Base-by-base conservation (phyloP, 1,140 invertebrate genomes). In the Trichoplusia ni region DNA sequence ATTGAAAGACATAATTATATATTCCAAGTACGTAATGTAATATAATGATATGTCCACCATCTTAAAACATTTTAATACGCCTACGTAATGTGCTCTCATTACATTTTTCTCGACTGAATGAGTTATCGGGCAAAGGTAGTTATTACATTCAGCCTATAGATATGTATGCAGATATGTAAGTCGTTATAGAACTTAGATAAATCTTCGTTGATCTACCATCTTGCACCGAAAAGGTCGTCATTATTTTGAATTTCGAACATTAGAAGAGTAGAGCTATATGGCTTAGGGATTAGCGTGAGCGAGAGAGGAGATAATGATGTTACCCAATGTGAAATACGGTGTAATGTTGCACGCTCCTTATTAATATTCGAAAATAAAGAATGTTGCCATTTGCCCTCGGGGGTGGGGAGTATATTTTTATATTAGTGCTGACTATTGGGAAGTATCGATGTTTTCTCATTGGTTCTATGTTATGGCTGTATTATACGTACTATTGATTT, bases 341-440 rank as follows among this genome's bases (percentile, higher is more conserved):
- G 79, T 86, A 86, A 83, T 84, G 82, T 79, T 81, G 81, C 82
- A 80, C 78, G 78, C 81, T 82, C 72, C 82, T 84, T 88, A 84
- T 88, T 88, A 86, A 88, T 86, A 88, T 88, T 88, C 79, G 72
- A 86, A 87, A 86, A 87, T 87, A 88, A 88, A 86, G 81, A 88
- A 88, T 88, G 81, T 84, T 82, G 79, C 85, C 83, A 86, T 82
- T 77, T 79, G 82, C 82, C 84, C 75, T 70, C 60, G 62, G 81
- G 82, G 68, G 64, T 74, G 70, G 73, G 75, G 77, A 81, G 75
- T 77, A 76, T 71, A 82, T 79, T 84, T 71, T 73, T 70, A 69
- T 71, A 40, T 16, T 69, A 67, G 68, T 63, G 66, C 23, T 62
- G 40, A 2, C 18, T 40, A 23, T 42, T 25, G 13, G 11, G 8